Evolutionary conservation across 53 echinoderm and acorn worm species (phyloP), one percentile per base, ranked within the genome.

Genomic region (Apostichopus leukothele): DNA sequence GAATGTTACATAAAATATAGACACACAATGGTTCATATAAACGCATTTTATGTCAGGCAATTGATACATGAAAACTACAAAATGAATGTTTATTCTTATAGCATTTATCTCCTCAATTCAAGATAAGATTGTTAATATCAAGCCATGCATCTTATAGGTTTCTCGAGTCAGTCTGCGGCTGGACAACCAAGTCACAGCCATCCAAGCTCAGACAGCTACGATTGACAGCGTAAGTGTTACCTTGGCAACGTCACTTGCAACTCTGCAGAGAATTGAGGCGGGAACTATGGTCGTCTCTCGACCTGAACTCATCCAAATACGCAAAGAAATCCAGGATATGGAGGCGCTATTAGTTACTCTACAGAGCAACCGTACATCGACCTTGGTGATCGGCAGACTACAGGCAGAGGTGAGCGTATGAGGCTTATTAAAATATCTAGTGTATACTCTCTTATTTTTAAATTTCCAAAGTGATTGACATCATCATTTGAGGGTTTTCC

Each of bases 241-340:
- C 13, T 18, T 87, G 53, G 6, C 60, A 10, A 54, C 75, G 52
- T 18, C 75, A 8, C 22, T 87, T 7, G 75, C 68, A 10, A 87
- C 88, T 1, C 88, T 87, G 11, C 39, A 73, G 27, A 73, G 88
- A 7, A 87, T 87, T 51, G 88, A 87, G 19, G 16, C 52, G 9
- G 88, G 88, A 1, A 54, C 21, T 22, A 51, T 87, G n/a, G 75
- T 87, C 54, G 74, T 87, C 75, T 87, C 88, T 22, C 74, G 88
- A 4, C 88, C 88, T 51, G 88, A 87, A 74, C 53, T 87, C 12
- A 26, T 87, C 55, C 88, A 87, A 59, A 87, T 87, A 21, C 74
- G 88, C 3, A 4, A 75, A 53, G 88, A 87, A 26, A 14, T 87
- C 19, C 23, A 14, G 39, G 88, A 87, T 53, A 52, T 87, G 55